phyloP scores from a whole-genome alignment of 2,797 vertebrate genomes.

The Gobionotothen gibberifrons region DNA sequence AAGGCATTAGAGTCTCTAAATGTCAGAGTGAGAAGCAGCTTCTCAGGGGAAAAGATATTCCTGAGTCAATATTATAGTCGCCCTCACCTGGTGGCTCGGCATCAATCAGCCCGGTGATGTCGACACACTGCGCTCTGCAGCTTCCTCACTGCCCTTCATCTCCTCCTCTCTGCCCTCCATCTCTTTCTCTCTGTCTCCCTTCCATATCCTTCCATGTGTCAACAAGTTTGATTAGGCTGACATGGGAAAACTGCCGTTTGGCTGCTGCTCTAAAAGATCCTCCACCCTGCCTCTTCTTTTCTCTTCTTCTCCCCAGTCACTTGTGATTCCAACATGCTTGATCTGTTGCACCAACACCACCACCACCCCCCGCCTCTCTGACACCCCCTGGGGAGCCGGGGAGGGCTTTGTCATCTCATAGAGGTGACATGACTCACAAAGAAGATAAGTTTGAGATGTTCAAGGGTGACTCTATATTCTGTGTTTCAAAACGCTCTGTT shows the following conservation, averaged over 20 bases:
- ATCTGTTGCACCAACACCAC: conserved; percentile 46
- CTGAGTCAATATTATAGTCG: conserved; percentile 42
- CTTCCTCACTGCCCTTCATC: conserved; percentile 34
- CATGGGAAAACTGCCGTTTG: conserved; percentile 53
- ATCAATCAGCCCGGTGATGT: conserved; percentile 60
- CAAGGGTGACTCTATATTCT: conserved; percentile 37
- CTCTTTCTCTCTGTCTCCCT: conserved; percentile 35
- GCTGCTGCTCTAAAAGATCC: conserved; percentile 59
- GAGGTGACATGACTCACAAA: conserved; percentile 59
- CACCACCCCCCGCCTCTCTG: conserved; percentile 2
- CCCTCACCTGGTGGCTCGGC: conserved; percentile 59
- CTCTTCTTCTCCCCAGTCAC: conserved; percentile 45
- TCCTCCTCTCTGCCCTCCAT: conserved; percentile 40
- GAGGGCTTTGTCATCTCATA: conserved; percentile 42
- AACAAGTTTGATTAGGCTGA: conserved; percentile 71
- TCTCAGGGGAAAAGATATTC: conserved; percentile 10
- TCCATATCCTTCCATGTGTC: conserved; percentile 52
- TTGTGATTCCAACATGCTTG: conserved; percentile 48
- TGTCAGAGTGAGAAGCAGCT: conserved; percentile 17
- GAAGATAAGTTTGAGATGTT: conserved; percentile 61
- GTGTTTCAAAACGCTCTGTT: conserved; percentile 46
- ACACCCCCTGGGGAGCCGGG: conserved; percentile 32
- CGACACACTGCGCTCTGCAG: conserved; percentile 20
- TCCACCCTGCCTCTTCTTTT: conserved; percentile 36
- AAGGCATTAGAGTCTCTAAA: conserved; percentile 7